These are phyloP conservation scores for Diarsia brunnea DNA, from an alignment of 2,888 invertebrate species.

Conservation along the genomic window DNA sequence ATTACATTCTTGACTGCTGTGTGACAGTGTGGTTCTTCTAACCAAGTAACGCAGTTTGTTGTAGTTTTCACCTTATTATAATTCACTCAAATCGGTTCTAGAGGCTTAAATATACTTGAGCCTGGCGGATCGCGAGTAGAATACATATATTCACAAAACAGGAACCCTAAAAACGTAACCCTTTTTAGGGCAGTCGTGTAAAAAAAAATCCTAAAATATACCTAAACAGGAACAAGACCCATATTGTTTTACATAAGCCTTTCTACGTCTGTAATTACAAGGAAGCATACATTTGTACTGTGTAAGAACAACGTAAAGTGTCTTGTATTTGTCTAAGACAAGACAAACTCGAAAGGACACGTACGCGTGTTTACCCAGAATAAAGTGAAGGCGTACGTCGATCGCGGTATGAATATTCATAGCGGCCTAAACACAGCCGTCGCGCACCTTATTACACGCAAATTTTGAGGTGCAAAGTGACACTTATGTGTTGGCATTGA, in stretches of 20 bases:
- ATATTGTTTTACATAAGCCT: constrained; percentile 12
- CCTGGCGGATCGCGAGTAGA: not conserved
- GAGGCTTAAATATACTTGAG: not conserved
- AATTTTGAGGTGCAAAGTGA: constrained; percentile 61
- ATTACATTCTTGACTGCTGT: too few relatives aligned
- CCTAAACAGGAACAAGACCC: not conserved
- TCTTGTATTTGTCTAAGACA: constrained; percentile 81
- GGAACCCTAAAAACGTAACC: not conserved
- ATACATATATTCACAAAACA: not conserved
- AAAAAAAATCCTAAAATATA: not conserved
- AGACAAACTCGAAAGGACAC: constrained; percentile 82
- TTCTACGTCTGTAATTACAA: constrained; percentile 25
- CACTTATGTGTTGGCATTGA: constrained; percentile 54
- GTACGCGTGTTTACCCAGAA: constrained; percentile 86
- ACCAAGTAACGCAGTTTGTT: not conserved
- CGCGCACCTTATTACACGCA: constrained; percentile 66
- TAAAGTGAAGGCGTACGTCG: constrained; percentile 82
- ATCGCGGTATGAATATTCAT: constrained; percentile 87
- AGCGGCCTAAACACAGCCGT: constrained; percentile 63
- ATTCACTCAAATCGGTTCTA: not conserved
- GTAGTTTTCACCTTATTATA: not conserved
- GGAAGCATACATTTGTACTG: constrained; percentile 40
- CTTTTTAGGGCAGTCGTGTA: not conserved
- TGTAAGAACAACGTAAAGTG: constrained; percentile 63
- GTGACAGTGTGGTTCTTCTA: too few relatives aligned